Evolutionary conservation across 2,113 vertebrate genomes (phyloP).

Genomic region (Columbina picui): DNA sequence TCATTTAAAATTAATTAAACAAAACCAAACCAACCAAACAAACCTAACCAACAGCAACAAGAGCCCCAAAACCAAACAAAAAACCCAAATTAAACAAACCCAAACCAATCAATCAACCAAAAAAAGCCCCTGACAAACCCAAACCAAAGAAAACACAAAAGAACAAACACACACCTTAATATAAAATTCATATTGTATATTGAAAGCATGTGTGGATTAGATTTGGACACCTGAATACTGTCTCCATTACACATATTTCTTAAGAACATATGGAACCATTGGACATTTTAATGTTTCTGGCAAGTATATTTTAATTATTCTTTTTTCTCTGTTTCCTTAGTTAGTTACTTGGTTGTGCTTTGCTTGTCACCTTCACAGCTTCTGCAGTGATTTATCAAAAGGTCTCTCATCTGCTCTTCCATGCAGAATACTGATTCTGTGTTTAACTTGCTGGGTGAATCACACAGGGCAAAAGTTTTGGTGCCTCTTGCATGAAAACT

Average conservation of each 20-base stretch:
- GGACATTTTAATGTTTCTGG: not conserved
- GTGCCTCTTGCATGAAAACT: not conserved
- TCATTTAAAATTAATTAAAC: not conserved
- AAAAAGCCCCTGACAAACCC: too few relatives aligned
- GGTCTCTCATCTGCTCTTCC: not conserved
- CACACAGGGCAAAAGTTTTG: not conserved
- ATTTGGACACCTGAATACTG: not conserved
- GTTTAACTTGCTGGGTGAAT: not conserved
- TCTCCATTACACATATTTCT: not conserved
- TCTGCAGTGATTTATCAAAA: not conserved
- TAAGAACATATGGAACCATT: not conserved
- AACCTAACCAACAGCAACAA: too few relatives aligned
- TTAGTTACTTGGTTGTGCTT: not conserved
- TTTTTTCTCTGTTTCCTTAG: fast-evolving
- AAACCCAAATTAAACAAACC: too few relatives aligned
- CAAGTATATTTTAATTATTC: not conserved
- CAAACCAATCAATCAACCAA: too few relatives aligned
- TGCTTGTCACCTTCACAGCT: not conserved
- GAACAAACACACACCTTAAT: not conserved
- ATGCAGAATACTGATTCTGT: not conserved
- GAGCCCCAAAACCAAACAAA: too few relatives aligned
- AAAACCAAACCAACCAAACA: too few relatives aligned
- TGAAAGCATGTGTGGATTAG: not conserved
- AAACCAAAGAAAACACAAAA: not conserved
- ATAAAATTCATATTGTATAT: not conserved